Evolutionary conservation across 2,113 vertebrate genomes (phyloP).

Genomic region (Vulpes lagopus): DNA sequence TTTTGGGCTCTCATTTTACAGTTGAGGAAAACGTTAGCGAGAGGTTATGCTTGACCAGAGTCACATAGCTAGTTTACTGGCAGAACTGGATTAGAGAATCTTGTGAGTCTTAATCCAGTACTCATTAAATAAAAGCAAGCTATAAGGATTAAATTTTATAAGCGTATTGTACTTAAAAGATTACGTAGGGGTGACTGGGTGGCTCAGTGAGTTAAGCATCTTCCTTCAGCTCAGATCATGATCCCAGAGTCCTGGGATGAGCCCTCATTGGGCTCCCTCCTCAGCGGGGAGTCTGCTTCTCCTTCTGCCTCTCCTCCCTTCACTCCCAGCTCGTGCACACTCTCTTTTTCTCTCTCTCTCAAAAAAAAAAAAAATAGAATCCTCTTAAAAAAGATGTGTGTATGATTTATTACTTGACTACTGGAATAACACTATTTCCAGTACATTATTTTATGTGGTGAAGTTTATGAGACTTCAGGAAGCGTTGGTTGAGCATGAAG

Average conservation of each 20-base stretch:
- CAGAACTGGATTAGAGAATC: constrained; percentile 31
- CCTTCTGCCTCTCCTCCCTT: not conserved
- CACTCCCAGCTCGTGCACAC: not conserved
- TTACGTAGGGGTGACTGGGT: not conserved
- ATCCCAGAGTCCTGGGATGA: not conserved
- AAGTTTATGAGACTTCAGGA: constrained; percentile 23
- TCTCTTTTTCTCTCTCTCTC: not conserved
- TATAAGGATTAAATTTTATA: constrained; percentile 26
- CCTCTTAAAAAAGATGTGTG: not conserved
- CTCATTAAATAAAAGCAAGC: constrained; percentile 13
- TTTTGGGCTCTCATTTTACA: constrained; percentile 35
- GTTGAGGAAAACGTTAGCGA: not conserved
- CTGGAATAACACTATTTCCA: constrained; percentile 16
- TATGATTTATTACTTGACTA: constrained; percentile 13
- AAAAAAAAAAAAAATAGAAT: not conserved
- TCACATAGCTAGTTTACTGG: not conserved
- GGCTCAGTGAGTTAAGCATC: not conserved
- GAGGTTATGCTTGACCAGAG: not conserved
- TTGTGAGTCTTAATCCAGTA: not conserved
- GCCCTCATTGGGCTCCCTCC: not conserved
- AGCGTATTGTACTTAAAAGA: not conserved
- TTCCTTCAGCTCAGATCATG: not conserved
- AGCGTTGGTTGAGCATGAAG: not conserved
- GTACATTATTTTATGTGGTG: not conserved
- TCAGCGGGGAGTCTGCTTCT: not conserved